These are phyloP conservation scores for Limenitis arthemis DNA, from an alignment of 2,888 invertebrate genomes.

Conservation along the genomic window DNA sequence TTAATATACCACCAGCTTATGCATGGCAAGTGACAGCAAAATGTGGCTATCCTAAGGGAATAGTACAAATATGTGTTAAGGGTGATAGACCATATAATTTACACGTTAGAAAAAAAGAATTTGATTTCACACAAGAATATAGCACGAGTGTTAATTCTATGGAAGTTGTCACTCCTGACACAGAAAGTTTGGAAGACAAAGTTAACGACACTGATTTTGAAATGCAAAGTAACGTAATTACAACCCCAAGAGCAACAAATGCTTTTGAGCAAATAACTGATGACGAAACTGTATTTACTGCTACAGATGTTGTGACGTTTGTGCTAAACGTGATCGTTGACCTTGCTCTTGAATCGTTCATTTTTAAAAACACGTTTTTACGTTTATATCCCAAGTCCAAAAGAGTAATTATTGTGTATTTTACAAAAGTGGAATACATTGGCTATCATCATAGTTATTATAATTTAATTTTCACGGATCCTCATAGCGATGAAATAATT, in stretches of 20 bases:
- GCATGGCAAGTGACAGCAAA: constrained; percentile 44
- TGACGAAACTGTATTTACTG: constrained; percentile 23
- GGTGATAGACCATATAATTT: constrained; percentile 40
- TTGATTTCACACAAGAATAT: constrained; percentile 30
- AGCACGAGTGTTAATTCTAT: constrained; percentile 28
- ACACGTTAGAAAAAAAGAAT: constrained; percentile 36
- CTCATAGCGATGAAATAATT: constrained; percentile 31
- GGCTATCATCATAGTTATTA: constrained; percentile 52
- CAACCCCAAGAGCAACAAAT: constrained; percentile 10
- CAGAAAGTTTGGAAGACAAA: constrained; percentile 34
- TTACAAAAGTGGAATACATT: constrained; percentile 42
- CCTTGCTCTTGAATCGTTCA: constrained; percentile 40
- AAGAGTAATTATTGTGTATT: constrained; percentile 35
- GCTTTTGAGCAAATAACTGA: neutral
- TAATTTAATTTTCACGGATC: constrained; percentile 40
- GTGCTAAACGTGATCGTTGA: constrained; percentile 38
- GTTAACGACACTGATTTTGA: constrained; percentile 29
- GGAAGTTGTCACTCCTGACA: constrained; percentile 28
- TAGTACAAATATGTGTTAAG: constrained; percentile 32
- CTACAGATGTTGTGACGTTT: constrained; percentile 28
- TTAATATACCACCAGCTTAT: constrained; percentile 43
- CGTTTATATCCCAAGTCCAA: constrained; percentile 34
- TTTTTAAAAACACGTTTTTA: constrained; percentile 42
- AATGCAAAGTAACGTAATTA: constrained; percentile 26
- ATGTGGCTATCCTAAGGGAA: constrained; percentile 35